Evolutionary conservation across 1,140 invertebrate genomes (phyloP).

Genomic region (Drosophila gunungcola): DNA sequence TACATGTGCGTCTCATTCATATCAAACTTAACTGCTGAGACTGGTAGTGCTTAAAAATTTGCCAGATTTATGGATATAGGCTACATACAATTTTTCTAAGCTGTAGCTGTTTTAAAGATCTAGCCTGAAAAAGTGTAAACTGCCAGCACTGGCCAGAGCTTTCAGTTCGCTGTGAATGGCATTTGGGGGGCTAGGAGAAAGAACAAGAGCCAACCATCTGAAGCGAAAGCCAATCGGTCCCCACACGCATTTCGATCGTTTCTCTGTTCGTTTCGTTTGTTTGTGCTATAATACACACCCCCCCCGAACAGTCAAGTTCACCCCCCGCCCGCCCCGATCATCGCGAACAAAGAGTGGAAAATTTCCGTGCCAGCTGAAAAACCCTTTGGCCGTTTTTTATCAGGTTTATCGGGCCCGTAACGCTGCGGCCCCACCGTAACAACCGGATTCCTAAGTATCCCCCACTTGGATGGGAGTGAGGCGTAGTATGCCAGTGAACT

Average conservation of each 20-base stretch:
- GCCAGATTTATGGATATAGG: too few species aligned
- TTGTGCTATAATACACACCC: conserved; percentile 45
- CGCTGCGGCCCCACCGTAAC: conserved; percentile 47
- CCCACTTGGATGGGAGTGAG: conserved; percentile 81
- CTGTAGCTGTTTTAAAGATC: too few species aligned
- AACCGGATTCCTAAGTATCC: conserved; percentile 27
- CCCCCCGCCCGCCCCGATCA: conserved; percentile 12
- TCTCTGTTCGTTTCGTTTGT: conserved; percentile 37
- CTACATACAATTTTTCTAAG: too few species aligned
- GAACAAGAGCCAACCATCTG: conserved; percentile 35
- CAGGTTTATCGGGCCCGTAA: conserved; percentile 27
- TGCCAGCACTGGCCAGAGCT: neutral
- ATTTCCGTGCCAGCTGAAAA: conserved; percentile 56
- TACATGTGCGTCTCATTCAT: too few species aligned
- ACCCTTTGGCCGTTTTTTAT: conserved; percentile 30
- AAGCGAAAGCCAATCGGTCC: conserved; percentile 41
- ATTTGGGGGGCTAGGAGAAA: neutral
- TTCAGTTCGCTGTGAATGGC: conserved; percentile 17
- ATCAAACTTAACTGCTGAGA: too few species aligned
- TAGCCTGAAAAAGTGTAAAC: too few species aligned
- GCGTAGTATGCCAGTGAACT: conserved; percentile 84
- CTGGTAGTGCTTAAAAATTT: too few species aligned
- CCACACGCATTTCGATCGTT: conserved; percentile 12
- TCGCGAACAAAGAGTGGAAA: conserved; percentile 77
- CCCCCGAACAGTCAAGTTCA: conserved; percentile 13